A percentile compares a stretch with the other conserved stretches of the same genome.
These are phyloP conservation scores for Smutsia gigantea DNA, from an alignment of 2,797 vertebrate genomes.

Conservation along the genomic window DNA sequence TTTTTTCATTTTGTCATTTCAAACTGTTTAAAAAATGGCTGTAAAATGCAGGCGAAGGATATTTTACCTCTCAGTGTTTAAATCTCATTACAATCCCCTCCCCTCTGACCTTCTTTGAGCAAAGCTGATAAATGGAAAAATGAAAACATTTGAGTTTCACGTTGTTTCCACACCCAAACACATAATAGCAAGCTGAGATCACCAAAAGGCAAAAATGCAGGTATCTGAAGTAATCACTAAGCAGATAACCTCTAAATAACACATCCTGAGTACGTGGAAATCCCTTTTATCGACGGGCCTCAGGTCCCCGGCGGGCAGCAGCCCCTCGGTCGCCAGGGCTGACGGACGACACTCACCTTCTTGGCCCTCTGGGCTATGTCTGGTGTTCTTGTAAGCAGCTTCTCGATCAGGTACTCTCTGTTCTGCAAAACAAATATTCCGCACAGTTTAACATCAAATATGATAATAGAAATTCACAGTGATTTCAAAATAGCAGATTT, in stretches of 20 bases:
- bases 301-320: not conserved
- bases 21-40: not conserved
- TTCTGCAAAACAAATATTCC: constrained; percentile 91
- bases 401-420: constrained; percentile 97
- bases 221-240: not conserved
- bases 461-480: constrained; percentile 63
- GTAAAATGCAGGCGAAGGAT: not conserved
- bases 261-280: not conserved
- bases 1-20: not conserved
- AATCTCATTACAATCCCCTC: not conserved
- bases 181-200: not conserved
- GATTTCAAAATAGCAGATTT: constrained; percentile 85
- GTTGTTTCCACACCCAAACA: not conserved
- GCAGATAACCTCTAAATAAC: not conserved
- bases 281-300: not conserved
- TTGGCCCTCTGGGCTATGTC: constrained; percentile 98
- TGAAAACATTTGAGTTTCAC: not conserved
- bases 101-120: not conserved
- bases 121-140: not conserved
- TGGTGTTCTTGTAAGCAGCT: constrained; percentile 95
- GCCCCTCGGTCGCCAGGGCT: not conserved
- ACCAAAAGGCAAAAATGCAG: not conserved
- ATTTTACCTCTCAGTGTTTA: not conserved
- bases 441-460: constrained; percentile 75
- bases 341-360: constrained; percentile 89